Evolutionary conservation across 2,113 vertebrate genomes (phyloP).

Genomic region (Addax nasomaculatus): DNA sequence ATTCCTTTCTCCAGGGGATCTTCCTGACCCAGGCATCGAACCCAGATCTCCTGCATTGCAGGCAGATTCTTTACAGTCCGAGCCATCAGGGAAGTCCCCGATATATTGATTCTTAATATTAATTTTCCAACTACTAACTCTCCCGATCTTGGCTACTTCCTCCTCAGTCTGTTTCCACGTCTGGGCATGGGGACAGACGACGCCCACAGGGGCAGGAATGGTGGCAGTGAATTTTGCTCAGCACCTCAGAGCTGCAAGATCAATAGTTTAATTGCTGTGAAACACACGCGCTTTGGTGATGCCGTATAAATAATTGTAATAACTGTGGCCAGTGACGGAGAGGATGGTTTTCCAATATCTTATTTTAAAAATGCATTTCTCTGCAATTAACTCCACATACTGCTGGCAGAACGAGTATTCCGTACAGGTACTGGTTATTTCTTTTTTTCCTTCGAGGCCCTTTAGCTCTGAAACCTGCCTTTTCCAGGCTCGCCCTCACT

Average conservation of each 20-base stretch:
- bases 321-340: slow-evolving; percentile 42
- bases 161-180: neutral
- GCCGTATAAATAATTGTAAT: slow-evolving; percentile 61
- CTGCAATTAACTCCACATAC: slow-evolving; percentile 43
- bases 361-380: slow-evolving; percentile 55
- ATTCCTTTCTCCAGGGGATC: neutral
- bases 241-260: neutral
- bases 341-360: slow-evolving; percentile 70
- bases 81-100: neutral
- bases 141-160: neutral
- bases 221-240: neutral
- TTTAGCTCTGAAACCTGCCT: neutral
- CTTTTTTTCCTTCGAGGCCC: neutral
- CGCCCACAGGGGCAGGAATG: neutral
- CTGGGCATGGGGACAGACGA: neutral
- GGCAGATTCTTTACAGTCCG: neutral
- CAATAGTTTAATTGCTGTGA: slow-evolving; percentile 68
- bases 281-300: neutral
- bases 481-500: neutral
- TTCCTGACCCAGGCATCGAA: neutral
- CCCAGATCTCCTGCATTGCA: neutral
- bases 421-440: neutral
- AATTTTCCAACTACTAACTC: neutral
- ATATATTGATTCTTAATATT: neutral
- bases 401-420: neutral